Base-by-base conservation (phyloP, 2,797 vertebrate genomes). In the Anas bahamensis region DNA sequence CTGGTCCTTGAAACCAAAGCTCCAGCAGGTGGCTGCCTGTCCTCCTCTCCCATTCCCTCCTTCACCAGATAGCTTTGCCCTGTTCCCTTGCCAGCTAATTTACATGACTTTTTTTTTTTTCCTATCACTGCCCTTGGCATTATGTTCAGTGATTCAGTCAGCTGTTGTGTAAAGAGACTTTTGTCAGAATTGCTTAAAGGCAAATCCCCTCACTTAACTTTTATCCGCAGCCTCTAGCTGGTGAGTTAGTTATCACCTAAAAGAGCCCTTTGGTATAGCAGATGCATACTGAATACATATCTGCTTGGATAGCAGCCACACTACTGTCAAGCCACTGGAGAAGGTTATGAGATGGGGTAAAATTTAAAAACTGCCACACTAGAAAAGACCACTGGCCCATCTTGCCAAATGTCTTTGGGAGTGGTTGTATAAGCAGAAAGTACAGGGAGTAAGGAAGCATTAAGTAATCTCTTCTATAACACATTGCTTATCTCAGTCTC, bases 191-290 rank as follows among this genome's bases (percentile, higher is more conserved):
- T 72, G 70, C 63, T 83, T 84, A 93, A 93, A 97, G 94, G 55
- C 93, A 96, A 97, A 97, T 94, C 75, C 80, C 94, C 55, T 31
- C 66, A 86, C 89, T 88, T 88, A 83, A 86, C 53, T 94, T 94
- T 93, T 89, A 93, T 77, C 80, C 4, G 1, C 71, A 91, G 86
- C 86, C 94, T 94, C 92, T 96, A 91, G 91, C 83, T 95, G 88
- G 79, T 86, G 86, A 95, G 77, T 86, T 88, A 93, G 87, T 95
- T 95, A 91, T 91, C 93, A 91, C 93, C 92, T 94, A 88, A 84
- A 95, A 93, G 85, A 95, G 82, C 90, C 93, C 92, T 94, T 92
- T 83, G 82, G 90, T 66, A 8, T n/a, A 90, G 55, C 91, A 88
- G 78, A 92, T 79, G 85, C 29, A 13, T 50, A 70, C 26, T 57